Conservation (phyloP, 2,797 vertebrate genomes). For the Brotula barbata region DNA sequence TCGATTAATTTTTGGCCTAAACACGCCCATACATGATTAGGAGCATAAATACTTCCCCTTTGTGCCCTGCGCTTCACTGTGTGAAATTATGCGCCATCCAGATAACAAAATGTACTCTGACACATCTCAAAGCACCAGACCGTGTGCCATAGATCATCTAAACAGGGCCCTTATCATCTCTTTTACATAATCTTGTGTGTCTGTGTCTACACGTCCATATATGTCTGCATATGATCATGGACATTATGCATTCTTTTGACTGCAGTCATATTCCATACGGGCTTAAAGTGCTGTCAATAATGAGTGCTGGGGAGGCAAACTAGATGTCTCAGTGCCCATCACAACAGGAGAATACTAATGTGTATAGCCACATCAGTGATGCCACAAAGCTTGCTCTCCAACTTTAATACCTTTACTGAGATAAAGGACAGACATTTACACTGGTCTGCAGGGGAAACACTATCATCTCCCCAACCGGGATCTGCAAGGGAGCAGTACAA, state of each 20-base stretch:
- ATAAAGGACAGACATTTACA: constrained; percentile 52
- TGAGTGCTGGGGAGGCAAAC: constrained; percentile 58
- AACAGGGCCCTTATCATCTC: too few species aligned
- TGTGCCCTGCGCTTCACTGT: too few species aligned
- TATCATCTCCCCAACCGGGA: constrained; percentile 45
- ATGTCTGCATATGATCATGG: not conserved
- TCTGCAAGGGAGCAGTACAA: constrained; percentile 52
- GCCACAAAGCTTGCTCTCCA: constrained; percentile 58
- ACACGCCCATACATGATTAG: too few species aligned
- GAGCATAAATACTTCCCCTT: too few species aligned
- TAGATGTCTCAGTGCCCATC: constrained; percentile 55
- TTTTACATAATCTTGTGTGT: not conserved
- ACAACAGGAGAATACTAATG: constrained; percentile 62
- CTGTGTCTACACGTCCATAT: not conserved
- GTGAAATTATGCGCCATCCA: constrained; percentile 2
- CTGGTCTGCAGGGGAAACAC: constrained; percentile 54
- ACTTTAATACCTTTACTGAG: constrained; percentile 62
- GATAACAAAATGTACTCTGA: too few species aligned
- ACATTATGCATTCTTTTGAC: constrained; percentile 9
- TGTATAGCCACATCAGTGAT: constrained; percentile 60
- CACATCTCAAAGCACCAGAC: too few species aligned
- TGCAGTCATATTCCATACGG: constrained; percentile 48
- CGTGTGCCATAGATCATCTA: too few species aligned
- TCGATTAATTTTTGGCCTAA: too few species aligned
- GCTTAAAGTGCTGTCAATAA: constrained; percentile 55